Evolutionary conservation across 2,888 invertebrate genomes (phyloP).

Genomic region (Agonopterix heracliana): DNA sequence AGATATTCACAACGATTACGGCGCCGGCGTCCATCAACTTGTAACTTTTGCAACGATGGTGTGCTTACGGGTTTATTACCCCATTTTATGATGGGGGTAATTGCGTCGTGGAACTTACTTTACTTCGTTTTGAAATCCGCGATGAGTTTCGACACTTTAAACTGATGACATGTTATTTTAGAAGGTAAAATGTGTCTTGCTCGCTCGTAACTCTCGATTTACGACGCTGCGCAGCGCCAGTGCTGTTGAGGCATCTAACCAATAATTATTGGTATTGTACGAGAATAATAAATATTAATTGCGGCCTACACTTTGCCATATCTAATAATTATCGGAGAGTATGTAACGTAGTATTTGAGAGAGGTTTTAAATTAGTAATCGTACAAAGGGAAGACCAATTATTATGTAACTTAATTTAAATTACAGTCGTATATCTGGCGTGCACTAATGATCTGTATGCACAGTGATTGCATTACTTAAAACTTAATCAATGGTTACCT

Average conservation of each 20-base stretch:
- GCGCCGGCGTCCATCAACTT: too few species aligned
- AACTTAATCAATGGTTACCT: slow-evolving; percentile 21
- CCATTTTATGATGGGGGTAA: slow-evolving; percentile 14
- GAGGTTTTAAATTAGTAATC: not conserved
- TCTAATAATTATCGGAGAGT: not conserved
- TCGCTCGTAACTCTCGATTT: slow-evolving; percentile 7
- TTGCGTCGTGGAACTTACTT: slow-evolving; percentile 10
- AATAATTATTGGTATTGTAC: not conserved
- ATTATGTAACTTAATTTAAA: slow-evolving; percentile 4
- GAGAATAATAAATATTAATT: not conserved
- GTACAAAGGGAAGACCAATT: not conserved
- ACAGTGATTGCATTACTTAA: slow-evolving; percentile 26
- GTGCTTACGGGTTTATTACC: slow-evolving; percentile 13
- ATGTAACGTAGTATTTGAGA: too few species aligned
- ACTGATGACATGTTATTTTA: slow-evolving; percentile 13
- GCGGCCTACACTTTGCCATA: not conserved
- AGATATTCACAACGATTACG: too few species aligned
- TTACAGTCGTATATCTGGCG: slow-evolving; percentile 4
- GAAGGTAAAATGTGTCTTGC: slow-evolving; percentile 5
- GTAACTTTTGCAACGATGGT: not conserved
- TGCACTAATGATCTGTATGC: slow-evolving; percentile 2
- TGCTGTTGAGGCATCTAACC: not conserved
- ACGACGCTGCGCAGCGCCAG: slow-evolving; percentile 1
- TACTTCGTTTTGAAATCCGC: slow-evolving; percentile 13
- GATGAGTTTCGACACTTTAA: slow-evolving; percentile 7